phyloP scores from a whole-genome alignment of 2,888 invertebrate species.

The Lypha dubia region DNA sequence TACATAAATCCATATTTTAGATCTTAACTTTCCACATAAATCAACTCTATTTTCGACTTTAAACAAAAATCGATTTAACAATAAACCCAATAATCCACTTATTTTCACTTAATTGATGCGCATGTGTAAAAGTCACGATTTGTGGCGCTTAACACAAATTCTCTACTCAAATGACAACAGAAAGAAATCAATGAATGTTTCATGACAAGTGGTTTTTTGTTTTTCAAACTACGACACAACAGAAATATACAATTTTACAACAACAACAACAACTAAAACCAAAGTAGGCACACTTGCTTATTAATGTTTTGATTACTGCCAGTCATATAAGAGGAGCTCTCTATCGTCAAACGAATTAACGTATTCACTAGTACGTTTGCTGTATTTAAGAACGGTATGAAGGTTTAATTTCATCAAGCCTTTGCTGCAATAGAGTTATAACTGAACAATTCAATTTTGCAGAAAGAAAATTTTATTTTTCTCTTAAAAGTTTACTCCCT shows the following conservation, averaged over 20 bases:
- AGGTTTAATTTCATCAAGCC: too few relatives aligned
- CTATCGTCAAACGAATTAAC: slow-evolving; percentile 50
- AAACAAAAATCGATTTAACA: slow-evolving; percentile 26
- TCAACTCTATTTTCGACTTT: background rate
- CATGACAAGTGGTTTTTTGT: slow-evolving; percentile 58
- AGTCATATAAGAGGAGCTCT: slow-evolving; percentile 13
- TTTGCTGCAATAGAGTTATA: too few relatives aligned
- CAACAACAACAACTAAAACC: slow-evolving; percentile 2
- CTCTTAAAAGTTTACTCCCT: too few relatives aligned
- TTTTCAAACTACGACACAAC: background rate
- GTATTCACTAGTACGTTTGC: too few relatives aligned
- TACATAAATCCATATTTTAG: too few relatives aligned
- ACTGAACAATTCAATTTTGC: too few relatives aligned
- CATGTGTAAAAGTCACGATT: slow-evolving; percentile 39
- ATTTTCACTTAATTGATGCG: slow-evolving; percentile 37
- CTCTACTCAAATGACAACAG: slow-evolving; percentile 60
- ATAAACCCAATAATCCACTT: slow-evolving; percentile 54
- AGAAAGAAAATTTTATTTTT: too few relatives aligned
- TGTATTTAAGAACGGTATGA: too few relatives aligned
- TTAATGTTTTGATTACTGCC: slow-evolving; percentile 56
- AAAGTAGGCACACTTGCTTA: slow-evolving; percentile 8
- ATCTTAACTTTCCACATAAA: background rate
- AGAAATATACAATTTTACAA: slow-evolving; percentile 2
- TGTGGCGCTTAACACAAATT: slow-evolving; percentile 64
- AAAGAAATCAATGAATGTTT: slow-evolving; percentile 52